A percentile compares a stretch with the other conserved stretches of the same genome.
Conservation (phyloP, 2,888 invertebrate species). For the Enoplolaimus lenunculus region DNA sequence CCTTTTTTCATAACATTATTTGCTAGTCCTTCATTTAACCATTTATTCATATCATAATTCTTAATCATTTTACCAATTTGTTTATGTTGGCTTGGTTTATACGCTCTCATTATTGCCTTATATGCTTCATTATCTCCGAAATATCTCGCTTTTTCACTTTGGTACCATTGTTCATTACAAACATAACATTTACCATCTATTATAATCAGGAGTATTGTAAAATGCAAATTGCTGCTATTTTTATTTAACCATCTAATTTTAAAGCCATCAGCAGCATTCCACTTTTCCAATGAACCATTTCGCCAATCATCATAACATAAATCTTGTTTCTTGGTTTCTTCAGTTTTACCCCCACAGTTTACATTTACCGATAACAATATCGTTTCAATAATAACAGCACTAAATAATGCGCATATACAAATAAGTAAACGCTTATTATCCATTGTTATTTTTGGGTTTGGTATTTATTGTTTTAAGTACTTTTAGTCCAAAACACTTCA, state of each 20-base stretch:
- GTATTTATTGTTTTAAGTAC: no score
- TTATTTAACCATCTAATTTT: not conserved
- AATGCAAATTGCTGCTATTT: not conserved
- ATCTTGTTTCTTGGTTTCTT: no score
- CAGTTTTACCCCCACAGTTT: no score
- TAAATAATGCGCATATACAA: no score
- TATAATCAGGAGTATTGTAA: not conserved
- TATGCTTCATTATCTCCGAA: not conserved
- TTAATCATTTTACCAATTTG: not conserved
- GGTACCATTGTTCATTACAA: not conserved
- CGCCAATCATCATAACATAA: no score
- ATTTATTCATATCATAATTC: not conserved
- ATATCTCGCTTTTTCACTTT: not conserved
- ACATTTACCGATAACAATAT: no score
- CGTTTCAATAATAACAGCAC: no score
- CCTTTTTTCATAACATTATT: not conserved
- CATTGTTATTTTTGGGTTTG: no score
- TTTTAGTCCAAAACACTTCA: no score
- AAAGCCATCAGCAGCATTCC: no score
- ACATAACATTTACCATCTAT: not conserved
- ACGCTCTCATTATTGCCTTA: not conserved
- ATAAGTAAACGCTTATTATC: no score
- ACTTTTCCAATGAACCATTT: no score
- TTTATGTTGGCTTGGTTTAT: not conserved
- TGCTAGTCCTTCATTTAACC: not conserved